Evolutionary conservation across 1,140 invertebrate species (phyloP), one percentile per base, ranked within the genome.

Genomic region (Meloidogyne floridensis): DNA sequence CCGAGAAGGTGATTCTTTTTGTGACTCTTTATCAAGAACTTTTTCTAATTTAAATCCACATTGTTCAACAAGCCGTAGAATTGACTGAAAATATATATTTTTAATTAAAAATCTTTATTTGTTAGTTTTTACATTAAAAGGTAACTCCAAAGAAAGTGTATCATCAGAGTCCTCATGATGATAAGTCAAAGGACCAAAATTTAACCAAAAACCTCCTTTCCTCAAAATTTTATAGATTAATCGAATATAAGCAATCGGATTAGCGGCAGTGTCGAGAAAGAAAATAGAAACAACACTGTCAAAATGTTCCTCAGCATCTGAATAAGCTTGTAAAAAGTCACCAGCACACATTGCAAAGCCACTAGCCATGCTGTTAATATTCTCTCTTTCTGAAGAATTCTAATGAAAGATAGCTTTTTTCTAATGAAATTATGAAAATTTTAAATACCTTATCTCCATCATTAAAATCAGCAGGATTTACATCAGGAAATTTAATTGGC

Each of bases 191-290:
- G 97, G 97, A 42, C 80, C 80, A 69, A 78, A 81, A 88, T 92
- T 92, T 7, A 92, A 88, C 92, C 93, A 93, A 83, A 89, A 90
- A 7, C 92, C 92, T 85, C 93, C 93, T 13, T 95, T 95, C 90
- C 95, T 94, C 3, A 99, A 90, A 87, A 98, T 96, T 80, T 93
- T 93, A 90, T 94, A 95, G 88, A 98, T 98, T 32, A 94, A 94
- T 91, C 98, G 95, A 73, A 99, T 94, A 87, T 98, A 98, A 82
- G 94, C 93, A 47, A 98, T 94, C 6, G 98, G 94, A 91, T 98
- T 98, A 77, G 95, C 94, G 15, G 96, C 96, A 89, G 97, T 99
- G 90, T 99, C 97, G 80, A 99, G 95, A 90, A 99, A 99, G 91
- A 99, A 99, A 86, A 96, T 97, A 0, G 97, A 96, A 0, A 94